A percentile compares a stretch with the other conserved stretches of the same genome.
phyloP scores from a whole-genome alignment of 2,888 invertebrate species.

The Tetanocera ferruginea region DNA sequence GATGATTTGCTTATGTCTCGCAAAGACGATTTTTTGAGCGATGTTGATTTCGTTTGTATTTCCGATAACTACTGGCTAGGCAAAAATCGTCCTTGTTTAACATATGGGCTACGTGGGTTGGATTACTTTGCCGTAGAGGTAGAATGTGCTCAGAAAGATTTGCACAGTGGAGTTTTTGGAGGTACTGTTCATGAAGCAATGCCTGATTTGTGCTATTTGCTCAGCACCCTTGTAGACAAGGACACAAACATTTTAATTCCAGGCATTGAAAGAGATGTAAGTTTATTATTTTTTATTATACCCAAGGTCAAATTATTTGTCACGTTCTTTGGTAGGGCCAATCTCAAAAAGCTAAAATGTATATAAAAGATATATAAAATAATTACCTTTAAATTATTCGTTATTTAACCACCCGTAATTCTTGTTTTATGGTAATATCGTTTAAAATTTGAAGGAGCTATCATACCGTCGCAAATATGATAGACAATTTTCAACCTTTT shows the following conservation, averaged over 20 bases:
- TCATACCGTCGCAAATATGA: no score
- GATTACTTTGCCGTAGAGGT: conserved; percentile 93
- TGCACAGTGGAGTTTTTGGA: conserved; percentile 97
- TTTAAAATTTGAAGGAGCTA: no score
- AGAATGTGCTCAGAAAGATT: conserved; percentile 89
- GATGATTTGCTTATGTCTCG: conserved; percentile 82
- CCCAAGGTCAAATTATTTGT: no score
- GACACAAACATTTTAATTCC: conserved; percentile 89
- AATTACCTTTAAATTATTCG: no score
- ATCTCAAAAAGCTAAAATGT: no score
- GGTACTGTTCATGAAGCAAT: conserved; percentile 94
- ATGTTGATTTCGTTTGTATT: conserved; percentile 95
- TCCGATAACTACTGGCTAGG: conserved; percentile 99
- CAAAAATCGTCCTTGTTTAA: conserved; percentile 95
- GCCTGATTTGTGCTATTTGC: conserved; percentile 89
- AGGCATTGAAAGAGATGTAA: conserved; percentile 86
- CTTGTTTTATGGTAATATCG: no score
- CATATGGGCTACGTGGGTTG: conserved; percentile 94
- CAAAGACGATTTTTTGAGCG: conserved; percentile 82
- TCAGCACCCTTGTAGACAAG: conserved; percentile 86
- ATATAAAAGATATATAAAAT: no score
- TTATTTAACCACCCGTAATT: no score
- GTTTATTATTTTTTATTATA: conserved; percentile 36
- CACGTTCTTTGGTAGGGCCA: no score
- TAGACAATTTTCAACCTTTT: no score